A percentile compares a stretch with the other conserved stretches of the same genome.
These are phyloP conservation scores for Callosobruchus maculatus DNA, from an alignment of 2,888 invertebrate genomes.

Conservation along the genomic window DNA sequence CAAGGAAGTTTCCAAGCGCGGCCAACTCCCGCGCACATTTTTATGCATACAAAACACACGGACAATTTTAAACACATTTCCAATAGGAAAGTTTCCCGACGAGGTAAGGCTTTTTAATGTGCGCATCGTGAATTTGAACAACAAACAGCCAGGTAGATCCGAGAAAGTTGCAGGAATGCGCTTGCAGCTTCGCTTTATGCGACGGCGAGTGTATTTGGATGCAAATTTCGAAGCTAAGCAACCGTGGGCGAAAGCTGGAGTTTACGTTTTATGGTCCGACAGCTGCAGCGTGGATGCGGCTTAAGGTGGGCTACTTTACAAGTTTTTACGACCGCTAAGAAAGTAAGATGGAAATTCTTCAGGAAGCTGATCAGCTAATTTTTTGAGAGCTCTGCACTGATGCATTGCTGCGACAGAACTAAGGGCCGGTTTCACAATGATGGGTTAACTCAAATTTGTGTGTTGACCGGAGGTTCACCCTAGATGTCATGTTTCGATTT, in stretches of 20 bases:
- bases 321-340: no score
- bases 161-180: neutral
- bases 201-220: neutral
- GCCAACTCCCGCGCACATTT: neutral
- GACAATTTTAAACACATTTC: conserved; percentile 1
- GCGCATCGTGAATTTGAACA: neutral
- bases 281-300: no score
- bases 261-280: no score
- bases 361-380: no score
- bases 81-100: neutral
- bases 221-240: neutral
- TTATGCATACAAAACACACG: neutral
- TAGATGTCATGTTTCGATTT: no score
- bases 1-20: neutral
- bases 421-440: no score
- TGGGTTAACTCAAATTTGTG: no score
- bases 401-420: no score
- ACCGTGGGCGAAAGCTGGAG: neutral
- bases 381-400: no score
- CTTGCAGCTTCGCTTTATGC: neutral
- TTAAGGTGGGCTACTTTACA: no score
- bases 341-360: no score
- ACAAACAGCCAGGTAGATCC: neutral
- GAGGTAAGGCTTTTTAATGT: neutral
- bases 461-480: no score